Percentiles rank a stretch among this genome's conserved stretches.
phyloP scores from a whole-genome alignment of 2,888 invertebrate species.

The Drosophila tripunctata region DNA sequence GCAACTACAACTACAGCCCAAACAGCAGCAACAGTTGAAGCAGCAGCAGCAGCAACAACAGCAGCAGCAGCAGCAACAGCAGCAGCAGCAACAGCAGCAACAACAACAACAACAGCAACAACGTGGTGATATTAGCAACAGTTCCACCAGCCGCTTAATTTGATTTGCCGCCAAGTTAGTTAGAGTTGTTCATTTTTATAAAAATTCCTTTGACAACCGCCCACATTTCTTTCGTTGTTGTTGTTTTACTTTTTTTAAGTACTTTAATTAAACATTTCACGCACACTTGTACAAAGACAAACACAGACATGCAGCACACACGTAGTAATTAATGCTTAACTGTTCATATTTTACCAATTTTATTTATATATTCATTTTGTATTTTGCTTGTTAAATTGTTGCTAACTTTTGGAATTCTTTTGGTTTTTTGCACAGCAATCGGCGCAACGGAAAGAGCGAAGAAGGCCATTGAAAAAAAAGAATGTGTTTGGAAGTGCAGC shows the following conservation, averaged over 20 bases:
- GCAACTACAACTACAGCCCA: slow-evolving; percentile 30
- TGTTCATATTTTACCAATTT: slow-evolving; percentile 1
- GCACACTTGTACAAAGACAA: slow-evolving; percentile 31
- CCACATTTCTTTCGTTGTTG: no score
- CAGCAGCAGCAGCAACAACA: slow-evolving; percentile 61
- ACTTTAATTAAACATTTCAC: slow-evolving; percentile 8
- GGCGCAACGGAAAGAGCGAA: slow-evolving; percentile 59
- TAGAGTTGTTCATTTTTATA: slow-evolving; percentile 69
- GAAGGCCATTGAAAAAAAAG: slow-evolving; percentile 61
- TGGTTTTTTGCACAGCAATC: slow-evolving; percentile 42
- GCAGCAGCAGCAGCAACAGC: slow-evolving; percentile 46
- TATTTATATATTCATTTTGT: neutral
- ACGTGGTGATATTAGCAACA: slow-evolving; percentile 81
- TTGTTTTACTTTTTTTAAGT: slow-evolving; percentile 23
- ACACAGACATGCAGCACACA: slow-evolving; percentile 27
- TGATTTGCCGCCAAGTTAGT: slow-evolving; percentile 83
- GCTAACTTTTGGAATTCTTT: neutral
- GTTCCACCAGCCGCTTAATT: slow-evolving; percentile 82
- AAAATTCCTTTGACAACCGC: slow-evolving; percentile 50
- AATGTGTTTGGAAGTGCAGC: slow-evolving; percentile 39
- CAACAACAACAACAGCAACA: slow-evolving; percentile 74
- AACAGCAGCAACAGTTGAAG: slow-evolving; percentile 50
- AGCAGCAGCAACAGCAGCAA: slow-evolving; percentile 46
- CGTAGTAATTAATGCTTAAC: slow-evolving; percentile 50
- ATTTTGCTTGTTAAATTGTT: neutral